A percentile compares a stretch with the other conserved stretches of the same genome.
These are phyloP conservation scores for Jaculus jaculus DNA, from an alignment of 2,113 vertebrate species.

Conservation along the genomic window DNA sequence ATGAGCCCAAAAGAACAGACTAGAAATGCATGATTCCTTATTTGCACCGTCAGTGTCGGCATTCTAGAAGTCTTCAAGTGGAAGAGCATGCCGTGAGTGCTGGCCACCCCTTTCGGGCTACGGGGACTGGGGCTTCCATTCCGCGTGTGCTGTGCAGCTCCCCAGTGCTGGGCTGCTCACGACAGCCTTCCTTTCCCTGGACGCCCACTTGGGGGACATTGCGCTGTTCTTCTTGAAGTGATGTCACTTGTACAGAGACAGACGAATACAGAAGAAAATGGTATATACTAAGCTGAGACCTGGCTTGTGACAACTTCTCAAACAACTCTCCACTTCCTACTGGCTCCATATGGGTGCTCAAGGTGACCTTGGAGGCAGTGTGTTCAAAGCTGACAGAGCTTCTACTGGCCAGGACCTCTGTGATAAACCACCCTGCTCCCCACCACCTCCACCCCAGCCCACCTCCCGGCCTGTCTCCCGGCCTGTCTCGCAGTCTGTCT, in stretches of 20 bases:
- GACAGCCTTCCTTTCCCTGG: neutral
- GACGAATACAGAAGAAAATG: neutral
- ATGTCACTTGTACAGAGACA: neutral
- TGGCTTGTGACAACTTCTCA: neutral
- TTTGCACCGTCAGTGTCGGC: no score
- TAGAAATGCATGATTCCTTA: neutral
- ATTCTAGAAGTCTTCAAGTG: neutral
- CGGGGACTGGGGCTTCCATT: neutral
- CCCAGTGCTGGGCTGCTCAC: no score
- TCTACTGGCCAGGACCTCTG: neutral
- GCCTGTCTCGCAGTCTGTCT: neutral
- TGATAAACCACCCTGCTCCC: rapidly evolving
- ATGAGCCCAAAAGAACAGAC: neutral
- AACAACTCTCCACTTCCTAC: neutral
- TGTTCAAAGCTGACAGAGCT: neutral
- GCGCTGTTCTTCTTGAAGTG: no score
- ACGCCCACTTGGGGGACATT: neutral
- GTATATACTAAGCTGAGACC: neutral
- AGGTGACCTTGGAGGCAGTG: neutral
- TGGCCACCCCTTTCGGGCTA: neutral
- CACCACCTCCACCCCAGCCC: no score
- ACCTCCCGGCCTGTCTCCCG: no score
- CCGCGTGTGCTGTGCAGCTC: no score
- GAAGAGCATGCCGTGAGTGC: neutral
- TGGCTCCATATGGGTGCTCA: neutral